Evolutionary conservation across 2,797 vertebrate species (phyloP), one percentile per base, ranked within the genome.

Genomic region (Mastacembelus armatus): DNA sequence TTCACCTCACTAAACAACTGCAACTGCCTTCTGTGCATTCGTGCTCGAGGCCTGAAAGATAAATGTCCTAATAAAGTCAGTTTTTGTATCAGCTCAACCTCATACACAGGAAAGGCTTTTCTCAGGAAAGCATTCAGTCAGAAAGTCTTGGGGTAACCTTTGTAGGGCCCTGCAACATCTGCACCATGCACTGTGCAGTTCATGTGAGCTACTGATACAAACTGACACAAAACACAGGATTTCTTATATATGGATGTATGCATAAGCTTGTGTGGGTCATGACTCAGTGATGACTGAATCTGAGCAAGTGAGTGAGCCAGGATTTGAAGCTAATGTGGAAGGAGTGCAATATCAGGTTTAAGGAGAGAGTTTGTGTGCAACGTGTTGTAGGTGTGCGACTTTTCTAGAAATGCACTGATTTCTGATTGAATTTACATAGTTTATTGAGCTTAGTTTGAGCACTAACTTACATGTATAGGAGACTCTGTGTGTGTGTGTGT

Each of bases 351-450:
- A 18, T 26, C 39, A 16, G 27, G 10, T 33, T 16, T 45, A 36
- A 42, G 16, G 27, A 33, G 16, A 44, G 3, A 10, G 6, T 3
- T 7, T 18, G 22, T 16, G 6, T 42, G 26, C 19, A 36, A 54
- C 1, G 3, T 40, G 18, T 33, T 27, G 36, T 45, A 50, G 4
- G 7, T 45, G 16, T 30, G 51, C 27, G 36, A 27, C n/a, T 32
- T 24, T 52, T 48, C 27, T 40, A 56, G 29, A 42, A 59, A 62
- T 14, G 19, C 26, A 74, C 21, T 49, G 54, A 66, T 75, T 73
- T 71, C 30, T 6, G 2, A 59, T 76, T n/a, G n/a, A n/a, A n/a
- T n/a, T n/a, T n/a, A n/a, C n/a, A n/a, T n/a, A 30, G 51, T 45
- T 63, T 33, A 4, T 5, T 44, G 27, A 52, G 48, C 29, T 64